These are phyloP conservation scores for Tupaia chinensis DNA, from an alignment of 2,113 vertebrate genomes.

Conservation along the genomic window DNA sequence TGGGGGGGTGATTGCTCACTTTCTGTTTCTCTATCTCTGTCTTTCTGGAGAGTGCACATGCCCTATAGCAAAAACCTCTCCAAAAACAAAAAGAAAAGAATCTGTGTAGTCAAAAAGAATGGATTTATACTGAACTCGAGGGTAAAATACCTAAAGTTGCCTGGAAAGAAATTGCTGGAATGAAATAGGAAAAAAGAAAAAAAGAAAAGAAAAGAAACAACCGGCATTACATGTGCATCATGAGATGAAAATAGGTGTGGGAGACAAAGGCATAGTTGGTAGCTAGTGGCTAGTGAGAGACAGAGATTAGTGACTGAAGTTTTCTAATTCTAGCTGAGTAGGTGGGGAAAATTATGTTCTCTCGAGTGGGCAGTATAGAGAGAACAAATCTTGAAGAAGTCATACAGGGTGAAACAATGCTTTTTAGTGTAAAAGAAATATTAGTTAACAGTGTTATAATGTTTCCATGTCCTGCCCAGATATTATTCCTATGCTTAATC, in stretches of 20 bases:
- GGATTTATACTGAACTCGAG: not conserved
- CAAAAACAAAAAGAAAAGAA: not conserved
- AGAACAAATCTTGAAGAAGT: not conserved
- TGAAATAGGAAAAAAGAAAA: not conserved
- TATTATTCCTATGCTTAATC: conserved; percentile 37
- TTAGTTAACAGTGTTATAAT: conserved; percentile 1
- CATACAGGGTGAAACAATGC: not conserved
- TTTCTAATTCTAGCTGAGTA: not conserved
- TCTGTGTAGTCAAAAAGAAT: not conserved
- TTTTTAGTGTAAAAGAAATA: conserved; percentile 27
- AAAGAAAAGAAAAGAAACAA: too few relatives aligned
- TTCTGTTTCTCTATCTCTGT: too few relatives aligned
- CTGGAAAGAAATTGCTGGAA: not conserved
- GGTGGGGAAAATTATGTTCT: not conserved
- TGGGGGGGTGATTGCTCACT: too few relatives aligned
- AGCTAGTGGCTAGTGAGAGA: not conserved
- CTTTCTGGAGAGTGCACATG: too few relatives aligned
- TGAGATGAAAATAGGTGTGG: not conserved
- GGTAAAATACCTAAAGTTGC: not conserved
- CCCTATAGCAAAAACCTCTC: too few relatives aligned
- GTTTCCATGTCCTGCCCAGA: not conserved
- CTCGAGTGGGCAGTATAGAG: not conserved
- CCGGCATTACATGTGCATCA: not conserved
- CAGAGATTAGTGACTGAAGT: not conserved
- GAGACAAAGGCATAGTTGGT: not conserved